A percentile compares a stretch with the other conserved stretches of the same genome.
phyloP scores from a whole-genome alignment of 2,797 vertebrate genomes.

The Phrynocephalus forsythii region DNA sequence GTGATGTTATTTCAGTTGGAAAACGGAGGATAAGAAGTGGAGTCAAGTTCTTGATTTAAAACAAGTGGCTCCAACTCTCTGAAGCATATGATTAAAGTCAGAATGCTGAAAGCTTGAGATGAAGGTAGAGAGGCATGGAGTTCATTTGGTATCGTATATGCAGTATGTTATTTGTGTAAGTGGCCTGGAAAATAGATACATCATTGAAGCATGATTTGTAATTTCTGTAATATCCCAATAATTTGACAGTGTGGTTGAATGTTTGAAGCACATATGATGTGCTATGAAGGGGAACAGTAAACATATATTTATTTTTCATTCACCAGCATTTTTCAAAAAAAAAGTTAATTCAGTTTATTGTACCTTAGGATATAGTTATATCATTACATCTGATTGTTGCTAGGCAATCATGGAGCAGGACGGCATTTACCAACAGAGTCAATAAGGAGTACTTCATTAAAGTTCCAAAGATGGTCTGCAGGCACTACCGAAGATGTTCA shows the following conservation, averaged over 20 bases:
- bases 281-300: background rate
- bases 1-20: background rate
- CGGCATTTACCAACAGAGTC: background rate
- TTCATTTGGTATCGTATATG: constrained; percentile 20
- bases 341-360: background rate
- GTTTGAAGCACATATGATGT: background rate
- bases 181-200: constrained; percentile 3
- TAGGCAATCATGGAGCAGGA: background rate
- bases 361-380: background rate
- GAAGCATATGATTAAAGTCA: background rate
- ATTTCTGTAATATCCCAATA: background rate
- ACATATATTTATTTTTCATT: background rate
- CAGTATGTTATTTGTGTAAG: constrained; percentile 17
- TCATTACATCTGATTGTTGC: background rate
- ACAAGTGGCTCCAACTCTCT: constrained; percentile 14
- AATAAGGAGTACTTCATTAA: background rate
- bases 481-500: background rate
- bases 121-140: background rate
- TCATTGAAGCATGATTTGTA: constrained; percentile 1
- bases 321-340: background rate
- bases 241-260: background rate
- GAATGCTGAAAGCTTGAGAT: background rate
- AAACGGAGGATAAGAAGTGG: background rate
- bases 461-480: background rate
- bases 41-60: constrained; percentile 1